These are phyloP conservation scores for Crocallis elinguaria DNA, from an alignment of 2,888 invertebrate genomes.

Conservation along the genomic window DNA sequence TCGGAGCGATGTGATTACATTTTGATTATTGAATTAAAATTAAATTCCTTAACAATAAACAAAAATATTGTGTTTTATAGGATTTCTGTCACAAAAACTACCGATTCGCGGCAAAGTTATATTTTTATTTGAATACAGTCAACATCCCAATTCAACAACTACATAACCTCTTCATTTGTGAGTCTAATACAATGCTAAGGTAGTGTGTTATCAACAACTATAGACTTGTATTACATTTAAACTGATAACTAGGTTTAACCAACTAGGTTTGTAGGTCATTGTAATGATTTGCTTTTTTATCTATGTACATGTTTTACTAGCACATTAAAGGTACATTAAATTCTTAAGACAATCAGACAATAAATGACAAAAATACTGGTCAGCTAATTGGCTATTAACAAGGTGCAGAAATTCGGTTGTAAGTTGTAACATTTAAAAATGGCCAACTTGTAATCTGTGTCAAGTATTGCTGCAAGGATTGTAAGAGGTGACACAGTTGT, in stretches of 20 bases:
- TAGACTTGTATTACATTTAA: constrained; percentile 1
- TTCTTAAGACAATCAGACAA: no score
- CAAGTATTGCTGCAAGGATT: constrained; percentile 10
- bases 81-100: no score
- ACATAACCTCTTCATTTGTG: no score
- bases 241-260: constrained; percentile 13
- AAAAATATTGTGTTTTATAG: no score
- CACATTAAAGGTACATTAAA: not conserved
- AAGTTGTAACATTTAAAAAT: constrained; percentile 16
- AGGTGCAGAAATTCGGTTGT: not conserved
- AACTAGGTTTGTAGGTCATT: constrained; percentile 19
- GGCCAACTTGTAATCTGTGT: constrained; percentile 19
- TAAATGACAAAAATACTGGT: no score
- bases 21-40: no score
- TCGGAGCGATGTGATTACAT: no score
- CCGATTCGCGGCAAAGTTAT: no score
- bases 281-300: not conserved
- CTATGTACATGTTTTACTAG: not conserved
- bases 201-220: constrained; percentile 1
- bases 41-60: no score
- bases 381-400: no score
- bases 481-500: constrained; percentile 26
- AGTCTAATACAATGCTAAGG: not conserved
- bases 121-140: no score
- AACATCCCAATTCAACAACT: no score